Conservation (phyloP, 2,113 vertebrate genomes). For the Nothoprocta pentlandii region DNA sequence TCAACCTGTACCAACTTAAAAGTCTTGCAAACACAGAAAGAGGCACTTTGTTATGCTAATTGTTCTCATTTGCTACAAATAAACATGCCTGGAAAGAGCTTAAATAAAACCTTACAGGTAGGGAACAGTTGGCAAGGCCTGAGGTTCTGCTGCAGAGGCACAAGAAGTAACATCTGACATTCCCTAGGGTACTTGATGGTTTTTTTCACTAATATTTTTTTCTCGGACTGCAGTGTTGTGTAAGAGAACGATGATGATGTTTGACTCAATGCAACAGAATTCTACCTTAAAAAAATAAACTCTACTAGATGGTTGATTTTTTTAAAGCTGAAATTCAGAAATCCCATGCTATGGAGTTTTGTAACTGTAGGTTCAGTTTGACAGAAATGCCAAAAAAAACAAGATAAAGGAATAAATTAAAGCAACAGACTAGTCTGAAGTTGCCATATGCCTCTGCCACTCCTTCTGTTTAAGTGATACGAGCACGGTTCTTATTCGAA, state of each 20-base stretch:
- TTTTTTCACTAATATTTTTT: conserved; percentile 37
- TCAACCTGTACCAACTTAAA: conserved; percentile 38
- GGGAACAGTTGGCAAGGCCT: conserved; percentile 42
- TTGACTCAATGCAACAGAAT: conserved; percentile 3
- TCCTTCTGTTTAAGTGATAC: background rate
- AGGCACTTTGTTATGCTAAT: conserved; percentile 46
- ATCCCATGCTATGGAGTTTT: background rate
- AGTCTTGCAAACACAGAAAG: background rate
- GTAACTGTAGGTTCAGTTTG: background rate
- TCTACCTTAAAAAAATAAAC: background rate
- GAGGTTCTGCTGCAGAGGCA: conserved; percentile 31
- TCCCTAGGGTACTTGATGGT: background rate
- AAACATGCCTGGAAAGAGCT: conserved; percentile 41
- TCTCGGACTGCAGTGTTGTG: background rate
- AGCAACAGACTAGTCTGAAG: background rate
- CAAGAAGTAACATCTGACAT: conserved; percentile 42
- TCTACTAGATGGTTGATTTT: background rate
- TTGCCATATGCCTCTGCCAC: background rate
- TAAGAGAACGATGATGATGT: conserved; percentile 11
- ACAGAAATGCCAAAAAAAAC: background rate
- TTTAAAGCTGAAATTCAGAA: background rate
- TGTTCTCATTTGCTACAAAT: conserved; percentile 58
- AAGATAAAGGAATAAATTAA: background rate
- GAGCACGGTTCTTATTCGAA: background rate
- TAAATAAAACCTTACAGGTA: conserved; percentile 59